phyloP scores from a whole-genome alignment of 2,113 vertebrate genomes.

The Irena cyanogastra region DNA sequence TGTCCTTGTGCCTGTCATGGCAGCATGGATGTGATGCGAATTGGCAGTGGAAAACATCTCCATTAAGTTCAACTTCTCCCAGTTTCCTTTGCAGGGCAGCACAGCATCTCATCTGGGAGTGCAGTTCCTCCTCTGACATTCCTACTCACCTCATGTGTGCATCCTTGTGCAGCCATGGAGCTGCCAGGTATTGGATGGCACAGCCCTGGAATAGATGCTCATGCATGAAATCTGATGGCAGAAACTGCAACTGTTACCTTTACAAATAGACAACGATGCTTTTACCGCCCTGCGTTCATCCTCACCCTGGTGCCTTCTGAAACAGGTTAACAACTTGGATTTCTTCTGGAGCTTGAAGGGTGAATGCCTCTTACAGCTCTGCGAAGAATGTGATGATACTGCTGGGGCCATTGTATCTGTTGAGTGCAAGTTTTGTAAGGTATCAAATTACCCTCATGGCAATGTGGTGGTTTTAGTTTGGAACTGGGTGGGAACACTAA shows the following conservation, averaged over 20 bases:
- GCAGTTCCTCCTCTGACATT: not conserved
- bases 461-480: no score
- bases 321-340: not conserved
- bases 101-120: not conserved
- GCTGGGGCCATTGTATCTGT: not conserved
- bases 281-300: fast-evolving
- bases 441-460: not conserved
- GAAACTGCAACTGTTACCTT: not conserved
- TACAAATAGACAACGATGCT: not conserved
- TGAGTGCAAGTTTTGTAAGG: not conserved
- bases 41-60: not conserved
- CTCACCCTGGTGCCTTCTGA: not conserved
- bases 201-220: not conserved
- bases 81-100: not conserved
- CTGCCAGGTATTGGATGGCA: not conserved
- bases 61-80: not conserved
- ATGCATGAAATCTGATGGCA: not conserved
- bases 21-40: not conserved
- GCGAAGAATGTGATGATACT: not conserved
- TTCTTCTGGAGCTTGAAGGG: not conserved
- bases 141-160: fast-evolving
- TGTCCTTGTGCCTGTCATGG: not conserved
- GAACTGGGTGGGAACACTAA: no score
- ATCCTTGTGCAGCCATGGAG: not conserved
- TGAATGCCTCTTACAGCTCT: not conserved